Base-by-base conservation (phyloP, 1,140 invertebrate genomes). In the Zelostemma sp. region DNA sequence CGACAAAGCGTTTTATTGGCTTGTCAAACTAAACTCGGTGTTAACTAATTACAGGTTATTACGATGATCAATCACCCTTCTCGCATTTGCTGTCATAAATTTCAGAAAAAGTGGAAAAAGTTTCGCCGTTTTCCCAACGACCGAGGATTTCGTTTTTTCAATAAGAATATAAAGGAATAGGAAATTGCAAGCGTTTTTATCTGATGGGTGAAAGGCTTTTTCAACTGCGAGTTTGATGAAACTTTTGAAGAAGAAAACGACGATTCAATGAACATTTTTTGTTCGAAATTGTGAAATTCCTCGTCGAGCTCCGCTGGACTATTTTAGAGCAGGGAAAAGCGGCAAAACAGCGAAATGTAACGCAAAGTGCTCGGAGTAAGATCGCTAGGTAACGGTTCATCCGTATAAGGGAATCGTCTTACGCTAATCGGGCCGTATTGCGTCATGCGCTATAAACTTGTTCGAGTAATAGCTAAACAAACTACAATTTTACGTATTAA, bases 381-480 rank as follows among this genome's bases (percentile, higher is more conserved):
- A 35, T 50, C 48, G 28, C 28, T 8, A 8, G n/a, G 28, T 50
- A 50, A 50, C 48, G 48, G 48, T 50, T 50, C 15, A 17, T 50
- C 48, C 33, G 28, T 35, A 50, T 50, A 50, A 50, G 48, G 48
- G 17, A 17, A 50, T 35, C 48, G 48, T 35, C 48, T 50, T 50
- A 50, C 48, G 48, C 48, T 50, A 50, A 50, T 50, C 48, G 48
- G 48, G 48, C 15, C 15, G 31, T 35, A 35, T 50, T 50, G 48
- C 48, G 28, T 50, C 28, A 15, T 50, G 48, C 48, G 28, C 28
- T 50, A 28, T 33, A 50, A 50, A 50, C 48, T 33, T 50, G 48
- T 31, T 50, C 19, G 48, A 15, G 48, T 50, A 50, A 50, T 50
- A 50, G 12, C 48, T 50, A 50, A 50, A 50, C 48, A 50, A 50